These are phyloP conservation scores for Apis florea DNA, from an alignment of 1,140 invertebrate genomes.

Conservation along the genomic window DNA sequence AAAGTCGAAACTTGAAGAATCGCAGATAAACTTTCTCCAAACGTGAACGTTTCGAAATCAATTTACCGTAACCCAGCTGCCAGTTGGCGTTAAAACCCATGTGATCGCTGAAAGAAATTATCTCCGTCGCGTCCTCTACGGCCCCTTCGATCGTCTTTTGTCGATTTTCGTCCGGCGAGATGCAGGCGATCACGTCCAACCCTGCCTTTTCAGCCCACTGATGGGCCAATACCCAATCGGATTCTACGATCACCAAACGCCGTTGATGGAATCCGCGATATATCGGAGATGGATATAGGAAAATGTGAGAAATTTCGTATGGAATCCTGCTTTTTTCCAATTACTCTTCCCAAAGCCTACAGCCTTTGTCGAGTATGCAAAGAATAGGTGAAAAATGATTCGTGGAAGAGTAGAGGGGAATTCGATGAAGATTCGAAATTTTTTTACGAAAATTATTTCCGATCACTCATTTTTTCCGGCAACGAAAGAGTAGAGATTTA, in stretches of 20 bases:
- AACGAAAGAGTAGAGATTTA: too few species aligned
- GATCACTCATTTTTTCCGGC: too few species aligned
- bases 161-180: conserved; percentile 53
- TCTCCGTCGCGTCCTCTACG: conserved; percentile 78
- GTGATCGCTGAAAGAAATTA: conserved; percentile 82
- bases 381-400: too few species aligned
- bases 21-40: too few species aligned
- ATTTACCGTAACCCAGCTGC: conserved; percentile 85
- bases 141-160: conserved; percentile 73
- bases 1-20: neutral
- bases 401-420: too few species aligned
- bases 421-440: too few species aligned
- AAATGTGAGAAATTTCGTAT: too few species aligned
- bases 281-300: neutral
- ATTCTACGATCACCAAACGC: conserved; percentile 58
- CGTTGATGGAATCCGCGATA: neutral
- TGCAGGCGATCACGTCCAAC: conserved; percentile 69
- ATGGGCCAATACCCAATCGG: conserved; percentile 67
- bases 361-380: too few species aligned
- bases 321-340: too few species aligned
- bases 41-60: neutral
- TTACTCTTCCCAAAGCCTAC: too few species aligned
- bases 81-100: conserved; percentile 81
- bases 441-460: too few species aligned
- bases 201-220: conserved; percentile 71